These are phyloP conservation scores for Gasteruption jaculator DNA, from an alignment of 2,888 invertebrate species.

Conservation along the genomic window DNA sequence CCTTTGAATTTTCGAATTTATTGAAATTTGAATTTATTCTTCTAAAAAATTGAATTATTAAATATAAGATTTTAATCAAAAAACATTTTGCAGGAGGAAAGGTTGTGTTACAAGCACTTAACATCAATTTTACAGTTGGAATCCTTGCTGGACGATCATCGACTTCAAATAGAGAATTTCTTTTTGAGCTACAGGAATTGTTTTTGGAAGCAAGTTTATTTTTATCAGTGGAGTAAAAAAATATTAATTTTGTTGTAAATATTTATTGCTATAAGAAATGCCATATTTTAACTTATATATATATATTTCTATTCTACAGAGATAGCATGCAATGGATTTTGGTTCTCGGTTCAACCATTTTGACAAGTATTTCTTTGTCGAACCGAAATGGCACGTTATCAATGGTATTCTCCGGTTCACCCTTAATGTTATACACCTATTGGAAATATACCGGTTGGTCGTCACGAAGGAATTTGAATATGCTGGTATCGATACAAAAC, in stretches of 20 bases:
- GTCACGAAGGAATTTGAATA: slow-evolving; percentile 24
- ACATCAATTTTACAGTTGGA: slow-evolving; percentile 33
- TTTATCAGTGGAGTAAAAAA: slow-evolving; percentile 10
- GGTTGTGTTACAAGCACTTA: slow-evolving; percentile 28
- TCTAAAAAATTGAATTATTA: neutral
- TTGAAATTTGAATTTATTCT: slow-evolving; percentile 3
- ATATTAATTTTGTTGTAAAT: slow-evolving; percentile 10
- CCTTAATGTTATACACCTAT: slow-evolving; percentile 22
- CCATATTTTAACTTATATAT: slow-evolving; percentile 6
- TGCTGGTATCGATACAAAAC: slow-evolving; percentile 35
- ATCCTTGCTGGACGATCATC: slow-evolving; percentile 42
- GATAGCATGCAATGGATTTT: slow-evolving; percentile 25
- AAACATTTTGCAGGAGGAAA: slow-evolving; percentile 22
- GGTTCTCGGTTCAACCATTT: slow-evolving; percentile 26
- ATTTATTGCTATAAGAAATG: slow-evolving; percentile 1
- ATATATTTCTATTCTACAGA: slow-evolving; percentile 22
- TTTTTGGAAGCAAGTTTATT: slow-evolving; percentile 23
- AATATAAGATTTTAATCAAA: slow-evolving; percentile 6
- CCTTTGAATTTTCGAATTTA: too few relatives aligned
- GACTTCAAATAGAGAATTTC: slow-evolving; percentile 28
- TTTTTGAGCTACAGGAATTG: slow-evolving; percentile 20
- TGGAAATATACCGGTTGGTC: slow-evolving; percentile 24
- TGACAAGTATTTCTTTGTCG: too few relatives aligned
- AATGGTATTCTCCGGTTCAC: too few relatives aligned
- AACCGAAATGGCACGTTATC: too few relatives aligned